Conservation (phyloP, 2,888 invertebrate genomes). For the Campoplex capitator region DNA sequence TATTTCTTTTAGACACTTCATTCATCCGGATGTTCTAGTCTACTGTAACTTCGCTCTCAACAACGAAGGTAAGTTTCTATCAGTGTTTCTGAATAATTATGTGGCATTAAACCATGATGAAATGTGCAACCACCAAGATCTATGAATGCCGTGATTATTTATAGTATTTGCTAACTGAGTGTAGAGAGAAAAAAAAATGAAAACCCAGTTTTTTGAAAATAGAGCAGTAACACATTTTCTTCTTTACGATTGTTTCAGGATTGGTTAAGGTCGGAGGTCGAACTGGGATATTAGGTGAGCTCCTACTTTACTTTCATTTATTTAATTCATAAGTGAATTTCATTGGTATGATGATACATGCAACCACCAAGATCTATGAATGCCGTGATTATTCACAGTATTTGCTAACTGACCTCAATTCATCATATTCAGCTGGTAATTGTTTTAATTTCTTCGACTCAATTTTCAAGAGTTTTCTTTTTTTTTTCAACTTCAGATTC, state of each 20-base stretch:
- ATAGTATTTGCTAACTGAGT: slow-evolving; percentile 74
- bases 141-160: slow-evolving; percentile 74
- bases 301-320: not conserved
- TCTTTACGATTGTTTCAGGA: not conserved
- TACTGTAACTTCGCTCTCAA: not conserved
- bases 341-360: slow-evolving; percentile 69
- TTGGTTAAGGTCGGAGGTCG: too few species aligned
- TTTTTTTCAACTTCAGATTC: slow-evolving; percentile 40
- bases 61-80: slow-evolving; percentile 25
- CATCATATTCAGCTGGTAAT: not conserved
- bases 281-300: not conserved
- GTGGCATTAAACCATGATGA: slow-evolving; percentile 68
- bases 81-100: not conserved
- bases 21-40: not conserved
- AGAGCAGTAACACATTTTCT: not conserved
- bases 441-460: not conserved
- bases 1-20: not conserved
- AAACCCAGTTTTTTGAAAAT: not conserved
- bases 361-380: slow-evolving; percentile 75
- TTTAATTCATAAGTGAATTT: not conserved
- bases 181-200: not conserved
- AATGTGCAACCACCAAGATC: slow-evolving; percentile 73
- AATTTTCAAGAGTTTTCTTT: not conserved
- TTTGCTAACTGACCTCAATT: slow-evolving; percentile 72
- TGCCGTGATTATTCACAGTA: slow-evolving; percentile 73